Conservation (phyloP, 2,888 invertebrate species). For the Papilio demoleus region DNA sequence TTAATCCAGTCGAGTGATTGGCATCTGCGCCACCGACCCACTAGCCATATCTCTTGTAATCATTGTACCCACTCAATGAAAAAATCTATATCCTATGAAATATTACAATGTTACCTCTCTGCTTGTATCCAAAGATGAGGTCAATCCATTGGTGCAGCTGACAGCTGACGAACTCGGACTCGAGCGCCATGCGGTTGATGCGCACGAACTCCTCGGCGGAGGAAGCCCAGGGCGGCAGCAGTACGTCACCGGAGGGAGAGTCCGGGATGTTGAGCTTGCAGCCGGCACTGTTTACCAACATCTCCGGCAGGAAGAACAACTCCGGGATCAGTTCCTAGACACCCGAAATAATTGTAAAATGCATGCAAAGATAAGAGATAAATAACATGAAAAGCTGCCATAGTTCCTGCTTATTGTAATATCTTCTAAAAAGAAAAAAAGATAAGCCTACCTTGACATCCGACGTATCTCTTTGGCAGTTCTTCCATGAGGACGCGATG, state of each 20-base stretch:
- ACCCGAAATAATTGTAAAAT: slow-evolving; percentile 33
- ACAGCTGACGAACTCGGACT: slow-evolving; percentile 99
- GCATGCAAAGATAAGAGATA: no score
- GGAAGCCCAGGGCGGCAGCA: slow-evolving; percentile 98
- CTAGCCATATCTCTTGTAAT: no score
- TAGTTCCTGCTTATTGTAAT: no score
- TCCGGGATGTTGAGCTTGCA: slow-evolving; percentile 95
- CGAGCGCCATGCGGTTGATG: slow-evolving; percentile 98
- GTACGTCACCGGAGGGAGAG: slow-evolving; percentile 92
- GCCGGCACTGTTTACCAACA: slow-evolving; percentile 93
- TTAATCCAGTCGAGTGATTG: no score
- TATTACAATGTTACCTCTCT: slow-evolving; percentile 90
- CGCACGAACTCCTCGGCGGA: slow-evolving; percentile 99
- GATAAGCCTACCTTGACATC: slow-evolving; percentile 94
- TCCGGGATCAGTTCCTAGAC: slow-evolving; percentile 97
- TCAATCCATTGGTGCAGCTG: slow-evolving; percentile 99
- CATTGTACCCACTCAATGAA: not conserved
- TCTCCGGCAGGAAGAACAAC: slow-evolving; percentile 99
- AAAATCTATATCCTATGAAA: no score
- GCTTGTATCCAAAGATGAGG: slow-evolving; percentile 99
- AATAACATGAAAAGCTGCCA: no score
- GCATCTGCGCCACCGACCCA: no score
- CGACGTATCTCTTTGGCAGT: slow-evolving; percentile 99
- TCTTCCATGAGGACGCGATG: slow-evolving; percentile 98
- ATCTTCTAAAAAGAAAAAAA: no score